Evolutionary conservation across 1,140 invertebrate genomes (phyloP), one percentile per base, ranked within the genome.

Genomic region (Atta texana): DNA sequence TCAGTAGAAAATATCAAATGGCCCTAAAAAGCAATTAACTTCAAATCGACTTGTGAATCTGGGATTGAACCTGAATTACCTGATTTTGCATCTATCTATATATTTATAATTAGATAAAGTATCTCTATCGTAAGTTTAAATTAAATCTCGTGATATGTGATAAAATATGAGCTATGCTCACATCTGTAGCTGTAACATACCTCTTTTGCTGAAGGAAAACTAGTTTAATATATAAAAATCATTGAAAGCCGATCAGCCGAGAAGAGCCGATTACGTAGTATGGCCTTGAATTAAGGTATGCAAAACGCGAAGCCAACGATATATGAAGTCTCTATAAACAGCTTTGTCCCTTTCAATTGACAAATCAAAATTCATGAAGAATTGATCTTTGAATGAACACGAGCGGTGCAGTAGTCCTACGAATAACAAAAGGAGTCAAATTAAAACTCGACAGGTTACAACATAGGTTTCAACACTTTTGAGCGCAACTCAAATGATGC

Each of bases 231-330:
- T 39, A 82, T 82, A 82, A 82, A 82, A 87, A 68, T 69, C 75
- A 24, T 3, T 39, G 57, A 44, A 61, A 77, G 21, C 51, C 55
- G 64, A 85, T 86, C 81, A 57, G 51, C 61, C 72, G 2, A 18
- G 66, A 61, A 8, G 28, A 71, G 55, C 57, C 51, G 2, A 63
- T 21, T 53, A 85, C 85, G 76, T 88, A 59, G 53, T 3, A 4
- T 66, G 88, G 53, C 87, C 86, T 88, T 82, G 86, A 55, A 69
- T 76, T 77, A 85, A 82, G 7, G 34, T 72, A 82, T 82, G 78
- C 80, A 74, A 71, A 71, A 68, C 49, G 28, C 14, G 3, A 57
- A 57, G 31, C 14, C 31, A n/a, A 14, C 55, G 16, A 55, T 66
- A 69, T 51, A 16, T 28, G 44, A 49, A 63, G 77, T 39, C 44